Base-by-base conservation (phyloP, 2,888 invertebrate species). In the Omphaloscelis lunosa region DNA sequence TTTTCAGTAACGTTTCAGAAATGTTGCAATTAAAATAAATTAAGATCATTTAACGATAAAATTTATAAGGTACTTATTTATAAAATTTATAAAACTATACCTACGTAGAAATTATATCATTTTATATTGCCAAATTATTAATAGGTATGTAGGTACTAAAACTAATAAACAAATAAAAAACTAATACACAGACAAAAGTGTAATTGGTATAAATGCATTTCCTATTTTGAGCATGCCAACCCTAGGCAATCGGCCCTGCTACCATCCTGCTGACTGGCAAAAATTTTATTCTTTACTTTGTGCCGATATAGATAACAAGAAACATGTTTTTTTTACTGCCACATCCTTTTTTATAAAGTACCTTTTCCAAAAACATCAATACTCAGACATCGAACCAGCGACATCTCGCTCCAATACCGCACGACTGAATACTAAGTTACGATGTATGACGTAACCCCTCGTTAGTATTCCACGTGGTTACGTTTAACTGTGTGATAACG, bases 391-490 rank as follows among this genome's bases (percentile, higher is more conserved):
- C 63, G 56, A 86, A 84, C 72, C 63, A 34, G 79, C 12, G 71
- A 86, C 39, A 65, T 83, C 86, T 29, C 83, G 20, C 39, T 66
- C 23, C 56, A 62, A 61, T 58, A 69, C 62, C 39, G 53, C 63
- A 17, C 12, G n/a, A 41, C 41, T 62, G 77, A 72, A 78, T 85
- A 82, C 56, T 75, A 84, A 78, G 72, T 77, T 75, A 82, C 68
- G 61, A 58, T 51, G 27, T 39, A 41, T 82, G 74, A 79, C 70
- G 83, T 82, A 66, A 82, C 6, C 51, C 17, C 41, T 59, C 34
- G 29, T 61, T 29, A 63, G 48, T 34, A 59, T 63, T 45, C 72
- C 78, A 75, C 51, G 74, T 72, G 82, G 63, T 69, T 58, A 65
- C 53, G 59, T 34, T 71, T 65, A 34, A 65, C 70, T 70, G 39